Percentiles rank a stretch among this genome's conserved stretches.
phyloP scores from a whole-genome alignment of 2,888 invertebrate species.

The Aproaerema taeniolella region DNA sequence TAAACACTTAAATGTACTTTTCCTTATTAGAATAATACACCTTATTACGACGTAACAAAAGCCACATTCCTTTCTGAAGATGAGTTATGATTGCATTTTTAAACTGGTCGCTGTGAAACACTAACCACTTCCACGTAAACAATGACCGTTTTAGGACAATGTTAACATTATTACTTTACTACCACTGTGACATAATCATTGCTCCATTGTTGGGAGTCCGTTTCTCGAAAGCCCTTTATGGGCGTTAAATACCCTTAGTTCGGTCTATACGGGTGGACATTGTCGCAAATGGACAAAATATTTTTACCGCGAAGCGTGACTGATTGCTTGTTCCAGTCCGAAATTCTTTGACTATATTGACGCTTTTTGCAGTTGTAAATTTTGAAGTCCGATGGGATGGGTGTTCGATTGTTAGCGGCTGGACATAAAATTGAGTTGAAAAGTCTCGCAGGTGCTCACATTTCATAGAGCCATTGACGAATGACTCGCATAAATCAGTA shows the following conservation, averaged over 20 bases:
- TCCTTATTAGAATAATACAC: conserved; percentile 25
- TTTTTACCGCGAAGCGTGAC: conserved; percentile 64
- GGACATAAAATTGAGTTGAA: too few relatives aligned
- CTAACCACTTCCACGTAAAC: conserved; percentile 65
- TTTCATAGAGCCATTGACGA: too few relatives aligned
- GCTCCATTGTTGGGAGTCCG: conserved; percentile 44
- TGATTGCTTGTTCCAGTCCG: conserved; percentile 46
- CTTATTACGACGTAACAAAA: too few relatives aligned
- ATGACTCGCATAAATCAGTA: too few relatives aligned
- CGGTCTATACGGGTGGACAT: conserved; percentile 43
- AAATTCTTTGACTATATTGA: neutral
- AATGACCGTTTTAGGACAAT: conserved; percentile 58
- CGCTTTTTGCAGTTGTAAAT: conserved; percentile 8
- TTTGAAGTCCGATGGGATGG: too few relatives aligned
- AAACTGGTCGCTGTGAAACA: conserved; percentile 32
- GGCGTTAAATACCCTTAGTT: conserved; percentile 44
- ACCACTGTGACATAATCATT: conserved; percentile 64
- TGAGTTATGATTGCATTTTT: conserved; percentile 19
- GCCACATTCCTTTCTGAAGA: too few relatives aligned
- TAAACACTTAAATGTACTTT: conserved; percentile 22
- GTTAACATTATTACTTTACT: conserved; percentile 61
- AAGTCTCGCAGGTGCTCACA: too few relatives aligned
- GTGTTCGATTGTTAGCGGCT: too few relatives aligned
- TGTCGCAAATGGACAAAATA: conserved; percentile 57
- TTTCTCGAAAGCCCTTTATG: conserved; percentile 60